Evolutionary conservation across 1,140 invertebrate genomes (phyloP).

Genomic region (Pantala flavescens): DNA sequence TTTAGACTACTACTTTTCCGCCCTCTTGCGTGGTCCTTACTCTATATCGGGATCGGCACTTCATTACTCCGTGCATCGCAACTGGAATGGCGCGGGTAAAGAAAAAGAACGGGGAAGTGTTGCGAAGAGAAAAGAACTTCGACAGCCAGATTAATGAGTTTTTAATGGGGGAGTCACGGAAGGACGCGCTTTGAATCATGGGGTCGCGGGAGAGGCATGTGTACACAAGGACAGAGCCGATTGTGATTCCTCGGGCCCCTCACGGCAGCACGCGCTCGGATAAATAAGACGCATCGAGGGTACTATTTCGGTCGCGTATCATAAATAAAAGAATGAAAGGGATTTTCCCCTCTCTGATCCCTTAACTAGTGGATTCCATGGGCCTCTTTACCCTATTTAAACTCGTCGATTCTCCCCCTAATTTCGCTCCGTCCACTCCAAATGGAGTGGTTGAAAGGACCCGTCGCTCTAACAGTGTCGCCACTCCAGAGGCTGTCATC

Average conservation of each 20-base stretch:
- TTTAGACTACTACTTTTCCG: too few relatives aligned
- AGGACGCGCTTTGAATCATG: neutral
- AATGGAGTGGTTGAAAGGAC: neutral
- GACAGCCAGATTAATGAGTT: neutral
- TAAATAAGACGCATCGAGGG: conserved; percentile 4
- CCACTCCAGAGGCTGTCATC: neutral
- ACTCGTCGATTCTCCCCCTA: neutral
- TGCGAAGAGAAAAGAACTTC: neutral
- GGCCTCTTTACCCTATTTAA: neutral
- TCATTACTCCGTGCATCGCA: too few relatives aligned
- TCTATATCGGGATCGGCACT: too few relatives aligned
- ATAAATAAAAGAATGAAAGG: conserved; percentile 8
- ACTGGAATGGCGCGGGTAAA: too few relatives aligned
- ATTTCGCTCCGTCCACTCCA: neutral
- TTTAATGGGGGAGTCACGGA: neutral
- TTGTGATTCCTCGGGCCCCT: neutral
- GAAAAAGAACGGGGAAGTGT: too few relatives aligned
- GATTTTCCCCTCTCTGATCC: neutral
- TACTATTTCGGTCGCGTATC: neutral
- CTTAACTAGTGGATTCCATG: neutral
- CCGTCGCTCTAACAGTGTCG: neutral
- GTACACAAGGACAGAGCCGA: neutral
- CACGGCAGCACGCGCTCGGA: neutral
- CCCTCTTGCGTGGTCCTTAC: too few relatives aligned
- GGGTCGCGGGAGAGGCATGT: neutral